A percentile compares a stretch with the other conserved stretches of the same genome.
Evolutionary conservation across 2,888 invertebrate species (phyloP).

Genomic region (Lochmaea capreae): DNA sequence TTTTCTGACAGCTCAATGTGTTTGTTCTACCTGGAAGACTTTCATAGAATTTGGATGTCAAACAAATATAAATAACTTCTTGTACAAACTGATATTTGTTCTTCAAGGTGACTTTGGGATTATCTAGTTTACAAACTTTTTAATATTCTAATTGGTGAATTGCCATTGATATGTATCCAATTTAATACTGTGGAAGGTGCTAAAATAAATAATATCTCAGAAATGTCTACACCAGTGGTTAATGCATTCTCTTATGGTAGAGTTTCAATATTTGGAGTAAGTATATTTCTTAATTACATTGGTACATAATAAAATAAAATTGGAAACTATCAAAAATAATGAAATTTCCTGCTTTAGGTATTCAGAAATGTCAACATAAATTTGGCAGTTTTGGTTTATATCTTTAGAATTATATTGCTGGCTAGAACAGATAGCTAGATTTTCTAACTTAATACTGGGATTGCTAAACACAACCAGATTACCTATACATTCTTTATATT

Average conservation of each 20-base stretch:
- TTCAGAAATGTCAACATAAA: not conserved
- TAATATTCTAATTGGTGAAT: not conserved
- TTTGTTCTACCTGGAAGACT: not conserved
- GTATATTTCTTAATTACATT: not conserved
- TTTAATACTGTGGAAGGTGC: not conserved
- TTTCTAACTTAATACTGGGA: too few species aligned
- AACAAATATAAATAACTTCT: not conserved
- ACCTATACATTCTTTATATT: too few species aligned
- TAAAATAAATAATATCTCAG: not conserved
- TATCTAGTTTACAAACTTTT: not conserved
- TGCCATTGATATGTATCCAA: not conserved
- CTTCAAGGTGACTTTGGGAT: not conserved
- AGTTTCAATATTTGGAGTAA: conserved; percentile 13
- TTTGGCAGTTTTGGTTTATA: not conserved
- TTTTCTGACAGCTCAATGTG: not conserved
- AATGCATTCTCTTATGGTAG: not conserved
- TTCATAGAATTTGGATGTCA: not conserved
- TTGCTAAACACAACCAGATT: too few species aligned
- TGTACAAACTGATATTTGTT: not conserved
- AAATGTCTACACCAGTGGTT: not conserved
- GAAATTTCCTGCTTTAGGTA: not conserved
- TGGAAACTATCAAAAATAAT: not conserved
- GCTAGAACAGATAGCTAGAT: too few species aligned
- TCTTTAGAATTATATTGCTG: too few species aligned
- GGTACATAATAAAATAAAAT: not conserved